Conservation (phyloP, 2,113 vertebrate genomes). For the Pachycephala philippinensis region DNA sequence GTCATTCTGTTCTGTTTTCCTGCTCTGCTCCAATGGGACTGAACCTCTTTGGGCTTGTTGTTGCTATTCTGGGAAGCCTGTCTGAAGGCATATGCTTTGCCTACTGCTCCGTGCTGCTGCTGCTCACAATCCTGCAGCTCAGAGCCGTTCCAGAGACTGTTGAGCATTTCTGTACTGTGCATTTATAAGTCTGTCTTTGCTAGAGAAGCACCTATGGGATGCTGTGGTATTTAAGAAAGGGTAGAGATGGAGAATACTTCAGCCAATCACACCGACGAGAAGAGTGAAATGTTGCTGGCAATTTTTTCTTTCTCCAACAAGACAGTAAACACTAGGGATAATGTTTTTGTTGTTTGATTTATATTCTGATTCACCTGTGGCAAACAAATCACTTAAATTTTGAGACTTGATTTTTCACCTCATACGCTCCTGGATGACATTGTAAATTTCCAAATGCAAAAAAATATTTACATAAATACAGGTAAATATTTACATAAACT, state of each 20-base stretch:
- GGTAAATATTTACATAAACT: background rate
- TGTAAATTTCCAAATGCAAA: background rate
- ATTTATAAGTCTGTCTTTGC: background rate
- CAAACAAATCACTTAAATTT: background rate
- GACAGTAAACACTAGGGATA: background rate
- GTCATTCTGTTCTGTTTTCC: background rate
- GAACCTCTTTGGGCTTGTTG: background rate
- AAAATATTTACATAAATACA: background rate
- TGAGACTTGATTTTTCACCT: background rate
- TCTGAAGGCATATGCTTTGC: background rate
- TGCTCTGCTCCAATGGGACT: background rate
- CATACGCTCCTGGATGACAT: background rate
- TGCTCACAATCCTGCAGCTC: background rate
- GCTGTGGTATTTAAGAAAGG: background rate
- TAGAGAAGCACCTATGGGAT: background rate
- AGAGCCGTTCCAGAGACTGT: background rate
- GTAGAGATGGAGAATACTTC: rapidly evolving
- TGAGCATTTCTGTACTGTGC: background rate
- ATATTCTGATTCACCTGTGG: background rate
- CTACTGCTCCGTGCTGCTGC: background rate
- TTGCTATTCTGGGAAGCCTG: background rate
- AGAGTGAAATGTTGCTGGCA: background rate
- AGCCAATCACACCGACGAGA: background rate
- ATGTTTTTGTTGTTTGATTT: background rate
- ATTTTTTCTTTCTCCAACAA: background rate